Evolutionary conservation across 2,888 invertebrate genomes (phyloP).

Genomic region (Limnephilus marmoratus): DNA sequence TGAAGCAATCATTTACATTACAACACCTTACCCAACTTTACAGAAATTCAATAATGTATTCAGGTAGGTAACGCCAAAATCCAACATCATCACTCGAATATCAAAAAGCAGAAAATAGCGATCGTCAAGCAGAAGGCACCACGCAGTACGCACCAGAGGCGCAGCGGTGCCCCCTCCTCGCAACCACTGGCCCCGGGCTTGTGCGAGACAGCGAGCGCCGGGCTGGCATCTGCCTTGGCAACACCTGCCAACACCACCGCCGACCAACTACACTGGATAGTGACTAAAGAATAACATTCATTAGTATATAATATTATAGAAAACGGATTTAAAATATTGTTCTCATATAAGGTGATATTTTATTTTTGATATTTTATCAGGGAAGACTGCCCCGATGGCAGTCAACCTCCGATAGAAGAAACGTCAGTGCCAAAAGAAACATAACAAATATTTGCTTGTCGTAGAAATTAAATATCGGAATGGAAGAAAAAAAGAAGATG

Average conservation of each 20-base stretch:
- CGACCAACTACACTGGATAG: background rate
- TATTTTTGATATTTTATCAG: background rate
- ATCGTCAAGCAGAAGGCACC: background rate
- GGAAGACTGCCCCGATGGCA: background rate
- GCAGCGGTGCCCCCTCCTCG: background rate
- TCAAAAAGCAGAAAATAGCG: background rate
- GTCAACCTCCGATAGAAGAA: background rate
- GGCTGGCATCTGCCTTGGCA: background rate
- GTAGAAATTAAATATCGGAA: background rate
- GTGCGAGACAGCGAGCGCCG: conserved; percentile 7
- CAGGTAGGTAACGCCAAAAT: background rate
- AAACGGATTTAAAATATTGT: background rate
- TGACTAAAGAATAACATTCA: background rate
- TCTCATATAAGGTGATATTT: background rate
- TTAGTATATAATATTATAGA: background rate
- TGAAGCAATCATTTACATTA: too few relatives aligned
- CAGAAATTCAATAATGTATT: background rate
- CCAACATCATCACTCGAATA: background rate
- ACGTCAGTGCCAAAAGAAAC: background rate
- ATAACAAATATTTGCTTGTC: background rate
- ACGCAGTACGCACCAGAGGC: background rate
- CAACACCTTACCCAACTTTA: too few relatives aligned
- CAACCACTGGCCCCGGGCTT: background rate
- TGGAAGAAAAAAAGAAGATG: background rate
- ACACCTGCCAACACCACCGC: conserved; percentile 1